Percentiles rank a stretch among this genome's conserved stretches.
Evolutionary conservation across 2,888 invertebrate genomes (phyloP).

Genomic region (Antheraea yamamai): DNA sequence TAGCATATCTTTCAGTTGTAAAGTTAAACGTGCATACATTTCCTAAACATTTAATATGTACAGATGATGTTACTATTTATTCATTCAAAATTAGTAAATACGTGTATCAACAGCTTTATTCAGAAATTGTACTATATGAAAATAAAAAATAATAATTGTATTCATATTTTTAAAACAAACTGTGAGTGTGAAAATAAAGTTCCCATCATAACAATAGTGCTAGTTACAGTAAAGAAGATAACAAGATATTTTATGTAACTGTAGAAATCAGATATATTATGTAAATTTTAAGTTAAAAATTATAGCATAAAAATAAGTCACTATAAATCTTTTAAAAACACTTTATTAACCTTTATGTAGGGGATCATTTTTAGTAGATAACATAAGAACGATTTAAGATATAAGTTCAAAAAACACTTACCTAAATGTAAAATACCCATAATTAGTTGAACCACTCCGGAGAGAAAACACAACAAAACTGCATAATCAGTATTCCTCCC

Average conservation of each 20-base stretch:
- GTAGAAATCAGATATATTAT: background rate
- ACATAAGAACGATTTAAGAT: background rate
- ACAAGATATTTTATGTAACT: background rate
- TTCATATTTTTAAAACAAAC: background rate
- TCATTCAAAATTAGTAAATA: background rate
- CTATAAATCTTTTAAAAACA: too few relatives aligned
- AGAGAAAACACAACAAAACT: conserved; percentile 90
- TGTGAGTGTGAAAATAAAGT: background rate
- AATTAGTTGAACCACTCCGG: conserved; percentile 89
- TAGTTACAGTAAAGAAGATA: background rate
- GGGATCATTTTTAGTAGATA: too few relatives aligned
- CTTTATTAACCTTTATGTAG: too few relatives aligned
- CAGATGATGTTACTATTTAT: background rate
- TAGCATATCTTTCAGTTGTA: too few relatives aligned
- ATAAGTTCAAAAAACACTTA: conserved; percentile 56
- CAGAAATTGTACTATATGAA: background rate
- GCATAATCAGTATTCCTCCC: conserved; percentile 90
- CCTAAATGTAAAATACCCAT: conserved; percentile 93
- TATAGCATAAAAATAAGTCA: background rate
- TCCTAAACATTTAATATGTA: background rate
- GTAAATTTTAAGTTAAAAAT: background rate
- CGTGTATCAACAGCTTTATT: background rate
- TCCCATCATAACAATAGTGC: background rate
- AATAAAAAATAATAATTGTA: too few relatives aligned
- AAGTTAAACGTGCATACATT: too few relatives aligned